Conservation (phyloP, 1,140 invertebrate species). For the Gerris buenoi region DNA sequence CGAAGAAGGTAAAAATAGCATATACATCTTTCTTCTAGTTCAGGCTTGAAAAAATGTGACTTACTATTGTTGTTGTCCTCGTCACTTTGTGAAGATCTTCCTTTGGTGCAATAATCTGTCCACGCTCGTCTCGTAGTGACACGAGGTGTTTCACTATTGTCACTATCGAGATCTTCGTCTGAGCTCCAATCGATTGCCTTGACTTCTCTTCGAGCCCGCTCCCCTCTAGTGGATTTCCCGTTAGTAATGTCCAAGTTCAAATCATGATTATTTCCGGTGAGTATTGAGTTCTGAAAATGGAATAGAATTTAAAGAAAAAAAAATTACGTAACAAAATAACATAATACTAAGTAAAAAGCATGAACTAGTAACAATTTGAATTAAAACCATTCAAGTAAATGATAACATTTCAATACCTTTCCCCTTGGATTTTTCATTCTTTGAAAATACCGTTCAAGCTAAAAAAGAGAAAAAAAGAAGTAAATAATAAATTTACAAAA, state of each 20-base stretch:
- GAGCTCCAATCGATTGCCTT: slow-evolving; percentile 30
- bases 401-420: too few species aligned
- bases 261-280: slow-evolving; percentile 1
- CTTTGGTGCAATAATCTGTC: slow-evolving; percentile 52
- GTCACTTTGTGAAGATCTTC: slow-evolving; percentile 38
- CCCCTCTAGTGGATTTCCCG: slow-evolving; percentile 16
- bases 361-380: too few species aligned
- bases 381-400: too few species aligned
- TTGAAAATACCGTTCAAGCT: slow-evolving; percentile 86
- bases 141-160: slow-evolving; percentile 33
- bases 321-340: neutral
- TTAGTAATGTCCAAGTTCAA: slow-evolving; percentile 4
- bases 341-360: neutral
- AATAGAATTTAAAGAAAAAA: slow-evolving; percentile 1
- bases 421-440: slow-evolving; percentile 49
- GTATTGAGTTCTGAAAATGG: neutral
- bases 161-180: slow-evolving; percentile 21
- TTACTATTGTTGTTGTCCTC: slow-evolving; percentile 34
- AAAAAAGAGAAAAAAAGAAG: slow-evolving; percentile 29
- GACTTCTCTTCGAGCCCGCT: slow-evolving; percentile 29
- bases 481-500: neutral
- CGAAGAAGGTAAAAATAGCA: too few species aligned
- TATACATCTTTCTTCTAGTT: too few species aligned
- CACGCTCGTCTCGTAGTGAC: slow-evolving; percentile 56
- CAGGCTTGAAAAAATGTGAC: too few species aligned